Base-by-base conservation (phyloP, 2,797 vertebrate genomes). In the Pangasius mekongensis region DNA sequence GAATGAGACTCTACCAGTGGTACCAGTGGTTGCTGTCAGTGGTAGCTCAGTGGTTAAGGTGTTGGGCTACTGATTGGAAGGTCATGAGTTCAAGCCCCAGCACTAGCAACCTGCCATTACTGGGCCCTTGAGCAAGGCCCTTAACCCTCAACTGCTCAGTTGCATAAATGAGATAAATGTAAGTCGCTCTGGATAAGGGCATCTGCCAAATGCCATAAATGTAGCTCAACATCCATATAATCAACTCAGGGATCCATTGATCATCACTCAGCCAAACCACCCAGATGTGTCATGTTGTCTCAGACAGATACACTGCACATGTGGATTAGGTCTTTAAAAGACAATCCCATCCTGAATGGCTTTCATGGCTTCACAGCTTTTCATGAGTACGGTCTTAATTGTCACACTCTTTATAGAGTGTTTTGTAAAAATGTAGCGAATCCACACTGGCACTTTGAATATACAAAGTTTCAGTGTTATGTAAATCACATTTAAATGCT, bases 311-410 rank as follows among this genome's bases (percentile, higher is more conserved):
- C 85, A 52, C 83, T 73, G 39, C 30, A 52, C 33, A 60, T 88
- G 87, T 56, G 84, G 84, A 89, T 88, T 87, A 69, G 54, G 49
- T 64, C 64, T 66, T 49, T 30, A 77, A 60, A 67, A 33, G n/a
- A 33, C n/a, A 36, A 33, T 52, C 36, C 43, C 33, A 24, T 66
- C 18, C 33, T n/a, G 52, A 39, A n/a, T 52, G 27, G 49, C 52
- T 83, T 86, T 76, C 11, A 81, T 33, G 82, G 36, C 52, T 67
- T 88, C 76, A 88, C 87, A 88, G 80, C 47, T 52, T 30, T 54
- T n/a, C n/a, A 16, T 77, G 1, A 27, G 3, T 20, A 71, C 62
- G n/a, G 10, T 30, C 64, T 66, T 66, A 30, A 66, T 5, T 16
- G 47, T 77, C 11, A 47, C 43, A 6, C 43, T 16, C 5, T 49